Percentiles rank a stretch among this genome's conserved stretches.
These are phyloP conservation scores for Pogoniulus pusillus DNA, from an alignment of 2,797 vertebrate genomes.

Conservation along the genomic window DNA sequence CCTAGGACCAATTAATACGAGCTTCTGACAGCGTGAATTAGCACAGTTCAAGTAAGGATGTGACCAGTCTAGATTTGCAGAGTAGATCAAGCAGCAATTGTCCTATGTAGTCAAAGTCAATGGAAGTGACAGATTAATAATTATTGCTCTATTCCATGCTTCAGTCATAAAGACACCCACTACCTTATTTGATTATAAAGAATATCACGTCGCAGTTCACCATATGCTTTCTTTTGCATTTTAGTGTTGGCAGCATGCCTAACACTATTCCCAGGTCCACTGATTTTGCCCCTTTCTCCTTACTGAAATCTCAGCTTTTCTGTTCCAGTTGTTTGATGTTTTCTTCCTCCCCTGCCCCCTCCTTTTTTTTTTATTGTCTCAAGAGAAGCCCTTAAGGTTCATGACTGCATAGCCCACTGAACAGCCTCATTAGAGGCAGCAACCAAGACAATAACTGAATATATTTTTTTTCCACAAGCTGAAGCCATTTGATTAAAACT, in stretches of 20 bases:
- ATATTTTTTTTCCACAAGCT: background rate
- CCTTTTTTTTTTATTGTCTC: background rate
- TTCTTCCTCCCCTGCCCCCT: background rate
- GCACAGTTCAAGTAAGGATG: conserved; percentile 18
- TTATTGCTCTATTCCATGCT: background rate
- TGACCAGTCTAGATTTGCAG: conserved; percentile 6
- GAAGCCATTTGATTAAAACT: background rate
- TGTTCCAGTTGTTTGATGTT: background rate
- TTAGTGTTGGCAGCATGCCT: background rate
- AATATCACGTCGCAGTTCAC: background rate
- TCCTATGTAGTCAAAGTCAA: conserved; percentile 23
- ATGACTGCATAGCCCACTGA: background rate
- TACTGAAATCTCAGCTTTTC: background rate
- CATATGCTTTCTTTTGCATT: conserved; percentile 1
- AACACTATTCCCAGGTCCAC: background rate
- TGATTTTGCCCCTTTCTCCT: background rate
- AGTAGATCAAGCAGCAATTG: conserved; percentile 18
- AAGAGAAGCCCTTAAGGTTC: background rate
- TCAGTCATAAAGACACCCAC: conserved; percentile 26
- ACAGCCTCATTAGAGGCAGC: background rate
- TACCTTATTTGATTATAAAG: conserved; percentile 25
- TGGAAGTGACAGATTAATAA: conserved; percentile 43
- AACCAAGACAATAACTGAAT: background rate
- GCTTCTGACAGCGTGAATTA: conserved; percentile 52
- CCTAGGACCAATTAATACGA: conserved; percentile 35